These are phyloP conservation scores for Cephalopholis sonnerati DNA, from an alignment of 2,113 vertebrate genomes.

Conservation along the genomic window DNA sequence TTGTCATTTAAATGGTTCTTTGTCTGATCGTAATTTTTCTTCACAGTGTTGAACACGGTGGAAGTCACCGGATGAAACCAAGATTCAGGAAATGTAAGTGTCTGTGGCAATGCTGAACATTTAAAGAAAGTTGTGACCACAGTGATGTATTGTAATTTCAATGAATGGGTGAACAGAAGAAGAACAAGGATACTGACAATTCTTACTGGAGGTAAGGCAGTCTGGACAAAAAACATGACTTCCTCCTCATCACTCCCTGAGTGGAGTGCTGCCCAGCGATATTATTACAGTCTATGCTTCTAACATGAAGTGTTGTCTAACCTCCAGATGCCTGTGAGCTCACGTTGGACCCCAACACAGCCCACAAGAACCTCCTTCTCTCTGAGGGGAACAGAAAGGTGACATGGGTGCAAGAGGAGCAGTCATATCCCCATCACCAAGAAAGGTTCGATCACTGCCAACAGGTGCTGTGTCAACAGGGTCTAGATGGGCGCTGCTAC, in stretches of 20 bases:
- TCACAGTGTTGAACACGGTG: conserved; percentile 49
- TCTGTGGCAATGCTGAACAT: background rate
- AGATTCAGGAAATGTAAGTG: conserved; percentile 77
- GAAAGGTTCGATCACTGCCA: conserved; percentile 38
- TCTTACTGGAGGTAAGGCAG: background rate
- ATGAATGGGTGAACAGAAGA: background rate
- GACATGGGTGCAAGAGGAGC: conserved; percentile 38
- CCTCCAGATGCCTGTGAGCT: conserved; percentile 62
- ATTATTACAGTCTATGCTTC: background rate
- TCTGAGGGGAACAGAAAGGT: conserved; percentile 59
- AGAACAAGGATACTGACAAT: background rate
- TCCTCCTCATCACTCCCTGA: too few species aligned
- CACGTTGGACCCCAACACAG: conserved; percentile 38
- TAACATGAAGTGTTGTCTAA: background rate
- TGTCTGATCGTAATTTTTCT: conserved; percentile 4
- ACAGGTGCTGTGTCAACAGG: conserved; percentile 62
- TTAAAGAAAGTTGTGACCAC: background rate
- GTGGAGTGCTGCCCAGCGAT: background rate
- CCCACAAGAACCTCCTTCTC: conserved; percentile 55
- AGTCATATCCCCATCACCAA: background rate
- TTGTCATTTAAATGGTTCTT: background rate
- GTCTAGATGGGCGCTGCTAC: conserved; percentile 55
- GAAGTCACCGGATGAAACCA: conserved; percentile 49
- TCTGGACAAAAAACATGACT: too few species aligned
- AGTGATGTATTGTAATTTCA: too few species aligned